Conservation (phyloP, 2,113 vertebrate species). For the Podarcis raffonei region DNA sequence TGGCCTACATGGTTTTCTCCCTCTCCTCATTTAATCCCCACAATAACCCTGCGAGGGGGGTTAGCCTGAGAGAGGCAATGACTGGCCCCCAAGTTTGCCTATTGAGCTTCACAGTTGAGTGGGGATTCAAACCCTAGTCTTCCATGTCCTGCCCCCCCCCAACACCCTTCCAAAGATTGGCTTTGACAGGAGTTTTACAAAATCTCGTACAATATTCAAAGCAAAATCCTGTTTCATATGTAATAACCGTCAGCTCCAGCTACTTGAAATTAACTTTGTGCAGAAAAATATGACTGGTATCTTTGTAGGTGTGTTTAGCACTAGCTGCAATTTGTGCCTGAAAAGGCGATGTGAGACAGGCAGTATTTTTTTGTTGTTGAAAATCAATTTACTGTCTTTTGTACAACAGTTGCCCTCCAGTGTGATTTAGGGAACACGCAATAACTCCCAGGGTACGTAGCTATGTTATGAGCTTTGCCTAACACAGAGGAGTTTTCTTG, state of each 20-base stretch:
- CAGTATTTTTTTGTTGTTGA: neutral
- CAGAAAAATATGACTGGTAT: neutral
- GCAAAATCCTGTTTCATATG: too few species aligned
- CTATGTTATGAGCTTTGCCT: neutral
- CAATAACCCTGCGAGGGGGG: too few species aligned
- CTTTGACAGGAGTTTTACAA: neutral
- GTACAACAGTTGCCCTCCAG: neutral
- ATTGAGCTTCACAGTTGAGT: too few species aligned
- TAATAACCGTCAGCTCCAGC: neutral
- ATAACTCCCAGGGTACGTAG: neutral
- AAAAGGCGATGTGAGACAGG: rapidly evolving
- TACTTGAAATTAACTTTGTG: rapidly evolving
- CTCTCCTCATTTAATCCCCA: too few species aligned
- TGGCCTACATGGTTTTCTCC: too few species aligned
- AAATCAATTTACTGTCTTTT: constrained; percentile 9
- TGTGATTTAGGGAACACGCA: neutral
- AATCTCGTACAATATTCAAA: neutral
- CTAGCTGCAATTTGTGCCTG: neutral
- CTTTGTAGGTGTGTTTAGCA: too few species aligned
- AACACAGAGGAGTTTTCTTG: neutral
- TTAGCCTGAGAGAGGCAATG: too few species aligned
- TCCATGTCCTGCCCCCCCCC: too few species aligned
- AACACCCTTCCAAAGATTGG: too few species aligned
- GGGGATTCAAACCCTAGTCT: too few species aligned
- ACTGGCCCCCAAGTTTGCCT: too few species aligned